phyloP scores from a whole-genome alignment of 2,888 invertebrate species.

The Copidosoma aretas region DNA sequence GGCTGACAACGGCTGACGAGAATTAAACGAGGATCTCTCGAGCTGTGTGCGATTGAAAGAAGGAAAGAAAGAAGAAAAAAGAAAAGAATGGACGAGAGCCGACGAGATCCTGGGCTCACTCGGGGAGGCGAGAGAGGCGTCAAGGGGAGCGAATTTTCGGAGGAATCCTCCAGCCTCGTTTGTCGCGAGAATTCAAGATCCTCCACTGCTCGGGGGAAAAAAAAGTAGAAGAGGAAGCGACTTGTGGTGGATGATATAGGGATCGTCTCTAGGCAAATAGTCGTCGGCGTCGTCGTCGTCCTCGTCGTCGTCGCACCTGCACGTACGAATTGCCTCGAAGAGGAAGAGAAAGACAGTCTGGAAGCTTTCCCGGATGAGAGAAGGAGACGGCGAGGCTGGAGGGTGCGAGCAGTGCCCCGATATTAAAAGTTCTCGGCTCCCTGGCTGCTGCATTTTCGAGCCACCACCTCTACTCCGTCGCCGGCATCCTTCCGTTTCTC shows the following conservation, averaged over 20 bases:
- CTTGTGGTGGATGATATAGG: constrained; percentile 3
- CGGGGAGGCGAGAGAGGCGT: background rate
- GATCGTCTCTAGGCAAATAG: background rate
- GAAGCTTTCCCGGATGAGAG: constrained; percentile 3
- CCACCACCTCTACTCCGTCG: background rate
- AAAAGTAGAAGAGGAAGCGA: constrained; percentile 3
- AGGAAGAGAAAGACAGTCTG: background rate
- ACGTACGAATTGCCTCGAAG: background rate
- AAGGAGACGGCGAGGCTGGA: background rate
- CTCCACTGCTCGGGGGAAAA: constrained; percentile 3
- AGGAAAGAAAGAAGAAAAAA: no score
- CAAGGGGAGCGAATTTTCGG: constrained; percentile 18
- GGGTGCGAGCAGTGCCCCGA: constrained; percentile 1
- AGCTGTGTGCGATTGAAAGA: constrained; percentile 10
- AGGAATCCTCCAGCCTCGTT: constrained; percentile 22
- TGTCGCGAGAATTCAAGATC: constrained; percentile 20
- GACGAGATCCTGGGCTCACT: constrained; percentile 15
- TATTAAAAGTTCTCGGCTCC: constrained; percentile 11
- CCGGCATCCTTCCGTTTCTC: background rate
- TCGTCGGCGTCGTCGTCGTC: constrained; percentile 1
- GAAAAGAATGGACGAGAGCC: constrained; percentile 19
- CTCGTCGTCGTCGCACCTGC: constrained; percentile 13
- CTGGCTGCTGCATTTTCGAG: background rate
- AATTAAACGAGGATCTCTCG: constrained; percentile 22
- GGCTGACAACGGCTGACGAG: background rate